These are phyloP conservation scores for Cryptophagus acutangulus DNA, from an alignment of 2,888 invertebrate genomes.

Conservation along the genomic window DNA sequence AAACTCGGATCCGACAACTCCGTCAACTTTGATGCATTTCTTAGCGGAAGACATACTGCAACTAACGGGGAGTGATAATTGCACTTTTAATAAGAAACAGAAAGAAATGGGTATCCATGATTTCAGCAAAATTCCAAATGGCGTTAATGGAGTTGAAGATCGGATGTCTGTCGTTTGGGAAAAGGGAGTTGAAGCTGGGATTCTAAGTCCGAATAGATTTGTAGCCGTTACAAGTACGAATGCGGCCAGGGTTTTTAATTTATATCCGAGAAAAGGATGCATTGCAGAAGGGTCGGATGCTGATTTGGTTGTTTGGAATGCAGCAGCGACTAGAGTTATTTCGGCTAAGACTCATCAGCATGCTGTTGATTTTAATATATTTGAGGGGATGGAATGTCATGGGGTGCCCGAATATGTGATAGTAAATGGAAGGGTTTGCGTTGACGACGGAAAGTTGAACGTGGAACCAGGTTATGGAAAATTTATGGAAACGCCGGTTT, in stretches of 20 bases:
- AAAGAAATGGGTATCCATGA: constrained; percentile 77
- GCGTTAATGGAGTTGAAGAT: constrained; percentile 92
- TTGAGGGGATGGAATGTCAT: constrained; percentile 73
- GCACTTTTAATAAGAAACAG: constrained; percentile 83
- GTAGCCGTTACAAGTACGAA: background rate
- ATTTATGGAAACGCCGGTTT: constrained; percentile 69
- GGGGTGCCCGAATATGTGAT: constrained; percentile 87
- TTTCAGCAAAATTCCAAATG: constrained; percentile 87
- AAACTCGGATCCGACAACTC: constrained; percentile 76
- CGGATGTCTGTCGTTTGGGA: constrained; percentile 94
- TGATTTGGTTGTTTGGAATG: constrained; percentile 92
- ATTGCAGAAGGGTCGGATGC: constrained; percentile 87
- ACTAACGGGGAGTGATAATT: constrained; percentile 85
- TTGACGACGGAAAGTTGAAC: constrained; percentile 75
- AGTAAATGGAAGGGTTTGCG: constrained; percentile 78
- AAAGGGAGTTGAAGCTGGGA: constrained; percentile 47
- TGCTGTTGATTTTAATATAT: constrained; percentile 76
- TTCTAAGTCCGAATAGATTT: background rate
- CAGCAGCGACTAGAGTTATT: constrained; percentile 71
- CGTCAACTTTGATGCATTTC: constrained; percentile 71
- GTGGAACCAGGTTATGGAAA: constrained; percentile 81
- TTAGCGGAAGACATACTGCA: constrained; percentile 79
- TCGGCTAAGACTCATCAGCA: constrained; percentile 84
- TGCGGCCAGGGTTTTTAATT: constrained; percentile 72
- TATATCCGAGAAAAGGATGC: constrained; percentile 88